Percentiles rank a stretch among this genome's conserved stretches.
These are phyloP conservation scores for Emydura subglobosa DNA, from an alignment of 2,113 vertebrate genomes.

Conservation along the genomic window DNA sequence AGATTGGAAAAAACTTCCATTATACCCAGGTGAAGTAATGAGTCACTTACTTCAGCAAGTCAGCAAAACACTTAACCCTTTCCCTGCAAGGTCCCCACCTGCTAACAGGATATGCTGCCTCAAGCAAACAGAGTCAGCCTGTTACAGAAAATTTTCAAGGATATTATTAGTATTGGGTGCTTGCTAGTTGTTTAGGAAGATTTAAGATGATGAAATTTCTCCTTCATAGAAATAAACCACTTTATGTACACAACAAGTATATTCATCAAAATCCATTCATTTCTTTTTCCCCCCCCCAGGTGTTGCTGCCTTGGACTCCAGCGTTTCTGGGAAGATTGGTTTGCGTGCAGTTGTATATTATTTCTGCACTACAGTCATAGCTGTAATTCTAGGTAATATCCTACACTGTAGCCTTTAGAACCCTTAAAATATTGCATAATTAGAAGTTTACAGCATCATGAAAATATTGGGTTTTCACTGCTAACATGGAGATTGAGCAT, in stretches of 20 bases:
- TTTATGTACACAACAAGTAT: not conserved
- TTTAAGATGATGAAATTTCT: not conserved
- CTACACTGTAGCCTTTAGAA: not conserved
- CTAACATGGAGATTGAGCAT: not conserved
- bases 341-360: slow-evolving; percentile 93
- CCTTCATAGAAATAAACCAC: not conserved
- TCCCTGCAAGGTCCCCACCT: not conserved
- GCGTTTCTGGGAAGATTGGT: slow-evolving; percentile 94
- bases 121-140: not conserved
- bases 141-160: not conserved
- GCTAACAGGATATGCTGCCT: not conserved
- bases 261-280: not conserved
- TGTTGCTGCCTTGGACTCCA: slow-evolving; percentile 94
- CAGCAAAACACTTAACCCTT: not conserved
- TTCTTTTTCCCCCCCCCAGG: slow-evolving; percentile 77
- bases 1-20: not conserved
- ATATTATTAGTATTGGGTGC: not conserved
- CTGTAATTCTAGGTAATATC: slow-evolving; percentile 91
- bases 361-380: slow-evolving; percentile 92
- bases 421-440: not conserved
- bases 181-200: not conserved
- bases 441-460: not conserved
- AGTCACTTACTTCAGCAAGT: not conserved
- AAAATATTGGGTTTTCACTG: not conserved
- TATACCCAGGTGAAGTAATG: not conserved